A percentile compares a stretch with the other conserved stretches of the same genome.
phyloP scores from a whole-genome alignment of 2,797 vertebrate species.

The Myiotriccus ornatus region DNA sequence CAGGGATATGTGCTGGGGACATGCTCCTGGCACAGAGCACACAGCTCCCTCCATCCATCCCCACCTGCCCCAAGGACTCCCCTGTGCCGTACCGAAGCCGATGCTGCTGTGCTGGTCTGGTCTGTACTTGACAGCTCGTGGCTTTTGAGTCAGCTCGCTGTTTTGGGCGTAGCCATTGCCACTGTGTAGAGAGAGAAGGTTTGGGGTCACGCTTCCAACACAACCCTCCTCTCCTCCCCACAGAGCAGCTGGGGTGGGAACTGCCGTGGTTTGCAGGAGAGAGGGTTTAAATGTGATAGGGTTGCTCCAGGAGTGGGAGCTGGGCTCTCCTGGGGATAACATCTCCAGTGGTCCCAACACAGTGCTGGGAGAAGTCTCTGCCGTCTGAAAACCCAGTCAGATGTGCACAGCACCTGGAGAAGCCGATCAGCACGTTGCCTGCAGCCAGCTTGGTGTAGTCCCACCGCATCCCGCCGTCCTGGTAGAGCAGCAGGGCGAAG shows the following conservation, averaged over 20 bases:
- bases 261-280: not conserved
- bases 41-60: not conserved
- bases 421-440: slow-evolving; percentile 67
- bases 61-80: rapidly evolving
- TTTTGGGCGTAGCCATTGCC: slow-evolving; percentile 69
- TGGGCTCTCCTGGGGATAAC: not conserved
- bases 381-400: not conserved
- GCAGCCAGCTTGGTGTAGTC: not conserved
- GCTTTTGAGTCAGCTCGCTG: slow-evolving; percentile 40
- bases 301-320: not conserved
- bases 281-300: not conserved
- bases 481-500: slow-evolving; percentile 73
- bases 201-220: not conserved
- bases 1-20: not conserved
- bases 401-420: slow-evolving; percentile 60
- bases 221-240: not conserved
- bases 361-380: not conserved
- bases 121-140: slow-evolving; percentile 65
- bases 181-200: slow-evolving; percentile 47
- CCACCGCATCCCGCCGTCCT: slow-evolving; percentile 71
- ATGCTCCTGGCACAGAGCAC: rapidly evolving
- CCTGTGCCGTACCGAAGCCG: slow-evolving; percentile 5
- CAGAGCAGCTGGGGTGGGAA: not conserved
- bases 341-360: rapidly evolving
- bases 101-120: slow-evolving; percentile 60